A percentile compares a stretch with the other conserved stretches of the same genome.
Evolutionary conservation across 2,797 vertebrate species (phyloP).

Genomic region (Poeciliopsis presidionis): DNA sequence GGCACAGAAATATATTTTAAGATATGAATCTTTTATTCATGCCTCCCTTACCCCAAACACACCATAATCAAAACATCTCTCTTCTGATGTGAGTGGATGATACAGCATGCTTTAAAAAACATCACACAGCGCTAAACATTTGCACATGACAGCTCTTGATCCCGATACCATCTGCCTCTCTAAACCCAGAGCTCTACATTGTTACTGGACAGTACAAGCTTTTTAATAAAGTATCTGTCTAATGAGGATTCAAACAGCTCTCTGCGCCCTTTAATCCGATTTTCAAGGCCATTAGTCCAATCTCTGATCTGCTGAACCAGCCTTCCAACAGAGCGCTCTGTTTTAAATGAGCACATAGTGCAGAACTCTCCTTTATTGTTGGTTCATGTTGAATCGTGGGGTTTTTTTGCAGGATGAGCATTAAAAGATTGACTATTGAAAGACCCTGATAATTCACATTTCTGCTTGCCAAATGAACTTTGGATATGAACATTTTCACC

Average conservation of each 20-base stretch:
- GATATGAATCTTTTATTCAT: slow-evolving; percentile 22
- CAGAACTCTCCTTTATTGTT: slow-evolving; percentile 21
- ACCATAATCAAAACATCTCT: slow-evolving; percentile 34
- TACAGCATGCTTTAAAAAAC: slow-evolving; percentile 12
- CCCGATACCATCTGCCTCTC: slow-evolving; percentile 38
- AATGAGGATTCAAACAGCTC: slow-evolving; percentile 42
- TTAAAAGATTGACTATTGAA: slow-evolving; percentile 8
- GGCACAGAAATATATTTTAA: slow-evolving; percentile 6
- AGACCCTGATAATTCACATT: neutral
- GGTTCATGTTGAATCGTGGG: slow-evolving; percentile 18
- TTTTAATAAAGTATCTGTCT: slow-evolving; percentile 39
- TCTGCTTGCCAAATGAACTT: neutral
- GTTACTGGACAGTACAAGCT: slow-evolving; percentile 25
- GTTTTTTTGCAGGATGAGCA: neutral
- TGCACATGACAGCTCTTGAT: slow-evolving; percentile 30
- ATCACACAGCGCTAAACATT: slow-evolving; percentile 15
- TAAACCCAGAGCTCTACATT: slow-evolving; percentile 30
- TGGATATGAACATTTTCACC: neutral
- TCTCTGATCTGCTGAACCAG: slow-evolving; percentile 32
- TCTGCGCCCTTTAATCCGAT: slow-evolving; percentile 31
- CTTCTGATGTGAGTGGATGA: slow-evolving; percentile 23
- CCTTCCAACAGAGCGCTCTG: slow-evolving; percentile 5
- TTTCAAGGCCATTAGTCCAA: slow-evolving; percentile 39
- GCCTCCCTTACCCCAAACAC: slow-evolving; percentile 6
- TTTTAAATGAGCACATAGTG: slow-evolving; percentile 19